Evolutionary conservation across 2,797 vertebrate genomes (phyloP).

Genomic region (Antrozous pallidus): DNA sequence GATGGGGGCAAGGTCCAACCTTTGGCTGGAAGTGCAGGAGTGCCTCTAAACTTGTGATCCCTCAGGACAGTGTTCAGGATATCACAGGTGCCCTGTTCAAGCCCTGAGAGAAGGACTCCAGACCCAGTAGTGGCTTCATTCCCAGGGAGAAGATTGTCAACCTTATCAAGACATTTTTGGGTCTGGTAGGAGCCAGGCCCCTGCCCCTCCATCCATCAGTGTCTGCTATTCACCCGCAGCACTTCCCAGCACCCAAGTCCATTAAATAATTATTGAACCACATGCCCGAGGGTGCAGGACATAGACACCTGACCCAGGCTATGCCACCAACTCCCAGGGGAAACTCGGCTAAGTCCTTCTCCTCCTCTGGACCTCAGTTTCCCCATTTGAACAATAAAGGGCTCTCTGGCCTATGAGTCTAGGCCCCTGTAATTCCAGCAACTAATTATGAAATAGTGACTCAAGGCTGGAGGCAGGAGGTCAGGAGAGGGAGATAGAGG

Average conservation of each 20-base stretch:
- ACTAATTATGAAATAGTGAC: neutral
- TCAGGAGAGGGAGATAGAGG: neutral
- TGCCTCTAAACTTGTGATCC: neutral
- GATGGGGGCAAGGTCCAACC: neutral
- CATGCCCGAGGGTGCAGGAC: neutral
- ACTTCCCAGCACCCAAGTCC: neutral
- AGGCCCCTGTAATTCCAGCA: neutral
- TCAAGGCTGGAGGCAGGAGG: neutral
- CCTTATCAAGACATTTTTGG: slow-evolving; percentile 92
- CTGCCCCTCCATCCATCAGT: neutral
- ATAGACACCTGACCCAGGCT: neutral
- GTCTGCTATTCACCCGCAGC: neutral
- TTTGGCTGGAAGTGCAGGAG: neutral
- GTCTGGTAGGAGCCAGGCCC: slow-evolving; percentile 75
- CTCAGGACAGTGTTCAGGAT: slow-evolving; percentile 89
- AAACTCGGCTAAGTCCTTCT: neutral
- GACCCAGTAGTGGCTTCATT: slow-evolving; percentile 81
- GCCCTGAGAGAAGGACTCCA: slow-evolving; percentile 85
- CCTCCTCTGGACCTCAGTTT: neutral
- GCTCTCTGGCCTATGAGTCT: neutral
- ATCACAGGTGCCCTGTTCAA: slow-evolving; percentile 92
- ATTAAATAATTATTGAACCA: neutral
- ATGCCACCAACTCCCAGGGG: neutral
- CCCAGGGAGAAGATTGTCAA: slow-evolving; percentile 88
- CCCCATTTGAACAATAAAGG: neutral